Evolutionary conservation across 2,888 invertebrate genomes (phyloP).

Genomic region (Hypena proboscidalis): DNA sequence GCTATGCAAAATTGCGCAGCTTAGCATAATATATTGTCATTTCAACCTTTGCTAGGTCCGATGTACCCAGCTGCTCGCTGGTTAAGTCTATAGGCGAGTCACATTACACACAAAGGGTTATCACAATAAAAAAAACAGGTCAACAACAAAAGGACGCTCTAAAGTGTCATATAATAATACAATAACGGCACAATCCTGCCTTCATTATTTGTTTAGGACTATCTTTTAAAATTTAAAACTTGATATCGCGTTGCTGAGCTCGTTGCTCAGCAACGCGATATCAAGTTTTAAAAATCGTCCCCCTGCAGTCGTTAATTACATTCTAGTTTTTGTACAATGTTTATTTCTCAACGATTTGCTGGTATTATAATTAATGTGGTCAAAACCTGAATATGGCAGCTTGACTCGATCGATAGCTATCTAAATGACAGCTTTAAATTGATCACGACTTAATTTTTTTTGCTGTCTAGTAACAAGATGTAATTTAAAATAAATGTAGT

Average conservation of each 20-base stretch:
- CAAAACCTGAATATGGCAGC: conserved; percentile 9
- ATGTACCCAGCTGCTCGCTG: too few species aligned
- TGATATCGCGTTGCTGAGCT: background rate
- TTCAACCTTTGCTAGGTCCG: too few species aligned
- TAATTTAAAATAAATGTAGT: conserved; percentile 12
- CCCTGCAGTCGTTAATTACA: conserved; percentile 1
- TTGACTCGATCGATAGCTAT: conserved; percentile 30
- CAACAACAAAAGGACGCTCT: too few species aligned
- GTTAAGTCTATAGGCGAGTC: too few species aligned
- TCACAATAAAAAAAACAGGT: too few species aligned
- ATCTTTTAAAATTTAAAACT: too few species aligned
- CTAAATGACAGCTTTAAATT: conserved; percentile 41
- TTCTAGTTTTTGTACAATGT: conserved; percentile 7
- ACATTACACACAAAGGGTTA: background rate
- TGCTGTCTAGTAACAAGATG: conserved; percentile 13
- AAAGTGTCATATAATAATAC: too few species aligned
- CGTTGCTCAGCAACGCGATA: background rate
- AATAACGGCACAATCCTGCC: too few species aligned
- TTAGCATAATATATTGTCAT: too few species aligned
- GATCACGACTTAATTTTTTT: conserved; percentile 40
- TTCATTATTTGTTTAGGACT: too few species aligned
- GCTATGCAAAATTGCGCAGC: too few species aligned
- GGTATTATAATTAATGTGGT: conserved; percentile 19
- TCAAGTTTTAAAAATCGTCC: too few species aligned
- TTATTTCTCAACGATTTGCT: conserved; percentile 16